Conservation (phyloP, 2,797 vertebrate genomes). For the Falco cherrug region DNA sequence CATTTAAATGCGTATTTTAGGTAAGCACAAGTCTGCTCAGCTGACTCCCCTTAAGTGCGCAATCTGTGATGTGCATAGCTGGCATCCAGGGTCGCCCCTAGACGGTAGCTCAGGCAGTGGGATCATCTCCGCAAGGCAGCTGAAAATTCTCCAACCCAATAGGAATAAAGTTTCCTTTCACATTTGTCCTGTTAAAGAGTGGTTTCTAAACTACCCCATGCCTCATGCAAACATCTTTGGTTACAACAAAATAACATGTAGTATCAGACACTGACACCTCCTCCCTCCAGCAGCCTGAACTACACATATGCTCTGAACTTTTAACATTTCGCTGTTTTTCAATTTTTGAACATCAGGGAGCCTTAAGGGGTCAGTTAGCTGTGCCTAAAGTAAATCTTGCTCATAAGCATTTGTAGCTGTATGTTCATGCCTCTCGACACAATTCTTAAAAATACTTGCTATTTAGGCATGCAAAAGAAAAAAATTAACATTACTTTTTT, state of each 20-base stretch:
- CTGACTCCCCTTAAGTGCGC: background rate
- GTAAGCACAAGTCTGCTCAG: accelerated
- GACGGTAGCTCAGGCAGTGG: background rate
- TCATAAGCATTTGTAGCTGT: background rate
- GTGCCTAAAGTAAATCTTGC: background rate
- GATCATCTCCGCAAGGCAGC: background rate
- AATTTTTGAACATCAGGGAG: background rate
- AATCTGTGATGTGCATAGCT: background rate
- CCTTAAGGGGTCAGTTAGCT: background rate
- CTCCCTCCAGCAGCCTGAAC: background rate
- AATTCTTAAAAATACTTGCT: background rate
- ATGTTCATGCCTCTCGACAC: background rate
- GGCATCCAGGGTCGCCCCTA: background rate
- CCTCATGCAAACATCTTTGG: background rate
- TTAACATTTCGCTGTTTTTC: background rate
- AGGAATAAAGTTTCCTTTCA: background rate
- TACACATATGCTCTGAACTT: background rate
- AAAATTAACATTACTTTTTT: background rate
- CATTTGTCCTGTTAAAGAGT: background rate
- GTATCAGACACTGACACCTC: background rate
- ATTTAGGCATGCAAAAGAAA: background rate
- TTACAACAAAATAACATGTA: background rate
- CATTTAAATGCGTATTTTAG: background rate
- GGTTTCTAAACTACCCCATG: background rate
- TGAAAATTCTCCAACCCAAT: background rate